phyloP scores from a whole-genome alignment of 2,113 vertebrate species.

The Anhinga rufa region DNA sequence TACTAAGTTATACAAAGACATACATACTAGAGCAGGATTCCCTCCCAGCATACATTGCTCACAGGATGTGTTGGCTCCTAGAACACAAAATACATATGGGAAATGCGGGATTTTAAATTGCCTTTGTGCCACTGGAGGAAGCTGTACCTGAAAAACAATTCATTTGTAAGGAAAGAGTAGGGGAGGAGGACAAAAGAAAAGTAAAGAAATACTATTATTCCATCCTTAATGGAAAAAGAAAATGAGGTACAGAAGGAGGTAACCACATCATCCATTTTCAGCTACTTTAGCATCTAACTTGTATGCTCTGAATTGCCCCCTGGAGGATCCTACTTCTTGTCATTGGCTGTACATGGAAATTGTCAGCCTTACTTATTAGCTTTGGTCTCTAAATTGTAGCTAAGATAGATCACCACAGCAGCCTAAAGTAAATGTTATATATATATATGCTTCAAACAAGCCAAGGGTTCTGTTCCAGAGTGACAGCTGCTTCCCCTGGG shows the following conservation, averaged over 20 bases:
- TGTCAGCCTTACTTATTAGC: slow-evolving; percentile 2
- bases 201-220: neutral
- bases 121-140: neutral
- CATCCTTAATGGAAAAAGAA: neutral
- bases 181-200: neutral
- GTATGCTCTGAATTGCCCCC: neutral
- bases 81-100: neutral
- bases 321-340: slow-evolving; percentile 15
- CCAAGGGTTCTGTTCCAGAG: neutral
- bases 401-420: slow-evolving; percentile 16
- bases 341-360: neutral
- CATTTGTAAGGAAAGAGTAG: neutral
- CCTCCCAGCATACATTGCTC: neutral
- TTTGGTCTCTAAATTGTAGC: slow-evolving; percentile 9
- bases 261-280: slow-evolving; percentile 20
- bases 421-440: neutral
- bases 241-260: slow-evolving; percentile 3
- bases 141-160: neutral
- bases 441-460: neutral
- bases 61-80: neutral
- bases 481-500: neutral
- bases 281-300: slow-evolving; percentile 10
- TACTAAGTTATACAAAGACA: neutral
- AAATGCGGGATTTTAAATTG: neutral
- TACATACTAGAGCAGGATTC: neutral